Percentiles rank a stretch among this genome's conserved stretches.
Evolutionary conservation across 2,888 invertebrate species (phyloP).

Genomic region (Dryobotodes eremita): DNA sequence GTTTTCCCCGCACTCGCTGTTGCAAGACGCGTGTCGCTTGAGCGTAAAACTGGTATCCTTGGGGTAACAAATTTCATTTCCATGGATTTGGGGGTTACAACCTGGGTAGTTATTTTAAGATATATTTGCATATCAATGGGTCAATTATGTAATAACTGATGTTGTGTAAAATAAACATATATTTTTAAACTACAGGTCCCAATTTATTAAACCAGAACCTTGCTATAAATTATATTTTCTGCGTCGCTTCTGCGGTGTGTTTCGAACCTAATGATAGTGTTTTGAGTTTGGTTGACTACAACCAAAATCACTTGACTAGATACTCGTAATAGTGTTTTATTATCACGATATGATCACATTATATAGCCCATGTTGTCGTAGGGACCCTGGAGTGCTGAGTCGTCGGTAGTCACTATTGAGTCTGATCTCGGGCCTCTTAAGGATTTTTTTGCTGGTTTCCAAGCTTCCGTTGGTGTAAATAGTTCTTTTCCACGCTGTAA

Average conservation of each 20-base stretch:
- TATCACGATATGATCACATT: slow-evolving; percentile 67
- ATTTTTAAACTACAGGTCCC: not conserved
- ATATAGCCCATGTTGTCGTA: slow-evolving; percentile 79
- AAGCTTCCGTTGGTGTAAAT: slow-evolving; percentile 87
- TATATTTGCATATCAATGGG: no score
- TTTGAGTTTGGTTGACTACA: slow-evolving; percentile 39
- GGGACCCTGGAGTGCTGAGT: slow-evolving; percentile 66
- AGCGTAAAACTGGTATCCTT: no score
- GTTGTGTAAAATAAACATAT: no score
- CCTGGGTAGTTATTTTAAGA: not conserved
- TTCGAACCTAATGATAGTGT: slow-evolving; percentile 41
- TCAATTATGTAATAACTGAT: not conserved
- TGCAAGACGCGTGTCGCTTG: no score
- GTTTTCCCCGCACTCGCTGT: no score
- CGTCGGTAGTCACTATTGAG: slow-evolving; percentile 73
- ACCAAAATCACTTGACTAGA: slow-evolving; percentile 72
- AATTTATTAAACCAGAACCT: not conserved
- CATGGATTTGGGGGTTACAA: not conserved
- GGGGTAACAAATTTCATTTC: not conserved
- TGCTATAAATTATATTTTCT: slow-evolving; percentile 10
- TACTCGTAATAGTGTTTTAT: slow-evolving; percentile 54
- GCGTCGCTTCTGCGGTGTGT: slow-evolving; percentile 29
- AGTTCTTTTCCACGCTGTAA: slow-evolving; percentile 88
- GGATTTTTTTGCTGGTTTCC: slow-evolving; percentile 84
- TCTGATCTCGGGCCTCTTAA: slow-evolving; percentile 67